phyloP scores from a whole-genome alignment of 2,113 vertebrate species.

The Corythornis vintsioides region DNA sequence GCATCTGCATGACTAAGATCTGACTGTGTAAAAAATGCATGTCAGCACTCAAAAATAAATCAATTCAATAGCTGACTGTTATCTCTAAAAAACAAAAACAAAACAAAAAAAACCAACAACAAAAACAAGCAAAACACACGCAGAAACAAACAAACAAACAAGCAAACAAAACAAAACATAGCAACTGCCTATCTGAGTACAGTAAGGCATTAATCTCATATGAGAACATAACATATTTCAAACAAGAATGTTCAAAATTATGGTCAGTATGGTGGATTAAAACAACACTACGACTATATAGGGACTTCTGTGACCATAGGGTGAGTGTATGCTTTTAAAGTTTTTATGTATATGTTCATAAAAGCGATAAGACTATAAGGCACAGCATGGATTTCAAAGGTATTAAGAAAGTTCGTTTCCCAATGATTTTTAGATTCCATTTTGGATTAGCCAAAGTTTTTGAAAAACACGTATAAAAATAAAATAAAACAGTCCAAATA shows the following conservation, averaged over 20 bases:
- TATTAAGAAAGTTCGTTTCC: background rate
- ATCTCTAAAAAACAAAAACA: too few relatives aligned
- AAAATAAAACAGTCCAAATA: background rate
- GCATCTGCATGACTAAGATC: background rate
- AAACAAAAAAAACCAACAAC: too few relatives aligned
- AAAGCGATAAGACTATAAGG: background rate
- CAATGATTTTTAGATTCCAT: background rate
- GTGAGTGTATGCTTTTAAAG: background rate
- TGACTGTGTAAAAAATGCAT: background rate
- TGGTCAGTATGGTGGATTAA: background rate
- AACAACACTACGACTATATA: background rate
- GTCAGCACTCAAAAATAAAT: background rate
- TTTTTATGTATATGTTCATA: background rate
- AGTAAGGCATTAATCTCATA: background rate
- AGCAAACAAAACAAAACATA: background rate
- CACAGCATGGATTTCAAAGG: background rate
- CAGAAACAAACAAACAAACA: too few relatives aligned
- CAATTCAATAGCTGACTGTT: background rate
- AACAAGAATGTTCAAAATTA: background rate
- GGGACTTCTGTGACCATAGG: background rate
- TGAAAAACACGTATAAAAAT: background rate
- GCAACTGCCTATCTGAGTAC: background rate
- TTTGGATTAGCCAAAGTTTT: background rate
- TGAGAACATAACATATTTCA: background rate
- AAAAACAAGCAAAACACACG: background rate